Conservation (phyloP, 2,888 invertebrate species). For the Zygogramma bicolorata region DNA sequence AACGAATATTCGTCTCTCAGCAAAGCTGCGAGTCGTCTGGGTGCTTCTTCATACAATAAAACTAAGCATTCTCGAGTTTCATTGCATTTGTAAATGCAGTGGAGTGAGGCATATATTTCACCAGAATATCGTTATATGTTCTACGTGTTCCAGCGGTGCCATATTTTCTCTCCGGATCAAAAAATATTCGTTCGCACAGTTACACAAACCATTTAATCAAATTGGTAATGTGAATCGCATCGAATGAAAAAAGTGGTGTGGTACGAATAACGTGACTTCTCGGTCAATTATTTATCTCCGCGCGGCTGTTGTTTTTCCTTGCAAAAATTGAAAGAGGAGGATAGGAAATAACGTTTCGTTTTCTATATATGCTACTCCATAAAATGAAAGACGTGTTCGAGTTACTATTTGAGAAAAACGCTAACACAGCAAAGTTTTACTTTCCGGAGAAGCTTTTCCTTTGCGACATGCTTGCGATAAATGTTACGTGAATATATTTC, state of each 20-base stretch:
- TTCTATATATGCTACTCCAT: neutral
- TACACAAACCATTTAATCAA: neutral
- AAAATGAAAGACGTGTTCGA: slow-evolving; percentile 1
- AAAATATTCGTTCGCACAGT: neutral
- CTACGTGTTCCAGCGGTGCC: neutral
- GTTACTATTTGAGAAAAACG: neutral
- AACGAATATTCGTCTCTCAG: neutral
- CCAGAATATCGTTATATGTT: neutral
- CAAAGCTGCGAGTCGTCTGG: neutral
- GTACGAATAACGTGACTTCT: neutral
- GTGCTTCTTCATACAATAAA: neutral
- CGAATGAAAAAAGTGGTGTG: neutral
- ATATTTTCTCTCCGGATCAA: too few species aligned
- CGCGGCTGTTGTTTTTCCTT: neutral
- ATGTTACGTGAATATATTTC: neutral
- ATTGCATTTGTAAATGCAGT: neutral
- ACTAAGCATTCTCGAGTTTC: neutral
- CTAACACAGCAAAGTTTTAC: neutral
- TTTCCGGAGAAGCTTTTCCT: neutral
- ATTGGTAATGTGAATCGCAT: too few species aligned
- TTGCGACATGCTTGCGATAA: neutral
- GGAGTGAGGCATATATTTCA: neutral
- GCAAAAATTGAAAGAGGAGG: neutral
- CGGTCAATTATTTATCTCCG: neutral
- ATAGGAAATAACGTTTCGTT: neutral